Base-by-base conservation (phyloP, 2,113 vertebrate genomes). In the Ammodytes marinus region DNA sequence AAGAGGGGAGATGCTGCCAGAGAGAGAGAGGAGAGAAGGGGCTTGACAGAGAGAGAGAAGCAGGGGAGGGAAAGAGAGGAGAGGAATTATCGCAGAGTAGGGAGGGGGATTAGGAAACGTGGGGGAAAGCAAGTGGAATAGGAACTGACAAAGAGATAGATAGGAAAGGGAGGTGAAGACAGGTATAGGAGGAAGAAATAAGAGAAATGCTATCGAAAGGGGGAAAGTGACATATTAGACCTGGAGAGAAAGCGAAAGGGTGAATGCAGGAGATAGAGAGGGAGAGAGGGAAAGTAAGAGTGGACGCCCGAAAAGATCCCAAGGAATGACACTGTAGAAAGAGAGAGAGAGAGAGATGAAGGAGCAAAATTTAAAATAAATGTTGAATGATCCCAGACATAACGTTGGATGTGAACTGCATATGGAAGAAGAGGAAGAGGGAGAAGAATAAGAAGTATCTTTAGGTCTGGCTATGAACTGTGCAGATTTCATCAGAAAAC, bases 31-130 rank as follows among this genome's bases (percentile, higher is more conserved):
- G 70, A 72, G 64, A 67, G 69, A 79, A 61, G 71, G 42, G 79
- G 54, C 8, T 87, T 86, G 83, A 87, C 49, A 43, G 65, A 87
- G 69, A 43, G 65, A 87, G 69, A 84, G 73, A 42, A 86, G 77
- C 46, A 68, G 40, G 57, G 69, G 78, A 76, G 61, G 54, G 69
- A 77, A 81, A 68, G 35, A 27, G 71, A 70, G 75, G 74, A 78
- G 82, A 77, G 77, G 85, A 90, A 86, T 90, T 88, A 88, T 86
- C 27, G 9, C 69, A 68, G 72, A 65, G 79, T 83, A 75, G 69
- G 82, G 86, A 87, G 80, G 79, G 71, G 85, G 88, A 92, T 93
- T 94, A 91, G 81, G 77, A 86, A 84, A 69, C 76, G 72, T 13
- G 58, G 69, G 27, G 72, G 64, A 87, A 66, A 73, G 80, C 64